Conservation (phyloP, 2,113 vertebrate genomes). For the Malurus alboscapulatus region DNA sequence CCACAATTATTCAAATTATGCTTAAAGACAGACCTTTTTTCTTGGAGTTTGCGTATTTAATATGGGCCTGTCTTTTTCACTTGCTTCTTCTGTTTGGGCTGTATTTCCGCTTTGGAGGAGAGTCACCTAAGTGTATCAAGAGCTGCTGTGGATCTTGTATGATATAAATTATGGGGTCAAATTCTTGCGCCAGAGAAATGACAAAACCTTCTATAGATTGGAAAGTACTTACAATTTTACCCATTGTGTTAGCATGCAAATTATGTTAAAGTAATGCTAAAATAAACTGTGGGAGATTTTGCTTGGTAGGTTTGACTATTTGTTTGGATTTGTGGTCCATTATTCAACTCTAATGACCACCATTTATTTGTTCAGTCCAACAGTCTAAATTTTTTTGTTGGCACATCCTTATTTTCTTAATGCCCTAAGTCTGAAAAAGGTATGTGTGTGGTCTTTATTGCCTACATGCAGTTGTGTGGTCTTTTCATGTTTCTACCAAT, state of each 20-base stretch:
- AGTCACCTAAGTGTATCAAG: background rate
- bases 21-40: background rate
- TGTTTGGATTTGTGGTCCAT: slow-evolving; percentile 50
- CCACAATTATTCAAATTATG: background rate
- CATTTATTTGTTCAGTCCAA: slow-evolving; percentile 58
- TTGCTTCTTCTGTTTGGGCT: background rate
- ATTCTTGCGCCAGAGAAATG: slow-evolving; percentile 24
- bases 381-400: slow-evolving; percentile 40
- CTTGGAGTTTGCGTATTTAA: background rate
- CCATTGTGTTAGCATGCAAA: background rate
- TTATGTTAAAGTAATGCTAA: slow-evolving; percentile 23
- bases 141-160: background rate
- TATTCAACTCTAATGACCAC: slow-evolving; percentile 36
- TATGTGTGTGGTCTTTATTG: slow-evolving; percentile 38
- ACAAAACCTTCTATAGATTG: slow-evolving; percentile 1
- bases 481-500: background rate
- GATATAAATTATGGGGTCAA: slow-evolving; percentile 3
- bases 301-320: slow-evolving; percentile 14
- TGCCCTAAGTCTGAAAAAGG: background rate
- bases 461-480: slow-evolving; percentile 36
- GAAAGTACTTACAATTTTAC: slow-evolving; percentile 1
- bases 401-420: slow-evolving; percentile 39
- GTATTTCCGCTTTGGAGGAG: background rate
- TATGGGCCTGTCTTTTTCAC: background rate
- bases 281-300: slow-evolving; percentile 41